Conservation (phyloP, 35 echinoderm and acorn worm genomes). For the Ptychodera flava region DNA sequence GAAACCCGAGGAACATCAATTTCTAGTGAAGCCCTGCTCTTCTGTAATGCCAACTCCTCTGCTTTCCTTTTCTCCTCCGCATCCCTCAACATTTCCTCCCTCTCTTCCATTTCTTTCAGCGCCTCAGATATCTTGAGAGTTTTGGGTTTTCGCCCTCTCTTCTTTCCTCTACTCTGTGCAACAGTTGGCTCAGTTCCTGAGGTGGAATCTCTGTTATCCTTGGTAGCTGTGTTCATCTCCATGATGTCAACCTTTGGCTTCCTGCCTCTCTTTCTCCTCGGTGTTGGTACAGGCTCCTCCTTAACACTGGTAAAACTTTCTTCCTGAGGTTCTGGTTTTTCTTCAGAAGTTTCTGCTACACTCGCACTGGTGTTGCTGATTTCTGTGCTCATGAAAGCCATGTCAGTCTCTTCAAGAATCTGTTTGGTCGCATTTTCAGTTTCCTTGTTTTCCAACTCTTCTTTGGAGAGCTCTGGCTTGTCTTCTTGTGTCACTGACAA, state of each 20-base stretch:
- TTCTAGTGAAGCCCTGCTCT: background rate
- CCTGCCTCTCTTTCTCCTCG: slow-evolving; percentile 6
- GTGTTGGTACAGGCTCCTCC: background rate
- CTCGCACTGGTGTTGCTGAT: no score
- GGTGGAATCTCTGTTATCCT: background rate
- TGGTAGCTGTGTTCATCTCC: slow-evolving; percentile 8
- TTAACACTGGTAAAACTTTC: no score
- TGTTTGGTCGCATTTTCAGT: no score
- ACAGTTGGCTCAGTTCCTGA: no score
- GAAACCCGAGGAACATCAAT: background rate
- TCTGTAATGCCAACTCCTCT: background rate
- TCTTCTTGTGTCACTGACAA: no score
- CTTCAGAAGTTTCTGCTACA: no score
- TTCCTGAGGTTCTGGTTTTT: no score
- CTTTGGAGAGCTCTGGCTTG: no score
- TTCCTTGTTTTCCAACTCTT: no score
- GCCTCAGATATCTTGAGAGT: slow-evolving; percentile 9
- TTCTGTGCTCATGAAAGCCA: no score
- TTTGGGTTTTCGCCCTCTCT: background rate
- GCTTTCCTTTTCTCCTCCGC: slow-evolving; percentile 12
- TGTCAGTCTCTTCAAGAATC: no score
- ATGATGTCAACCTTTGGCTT: background rate
- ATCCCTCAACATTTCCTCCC: background rate
- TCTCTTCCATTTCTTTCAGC: background rate
- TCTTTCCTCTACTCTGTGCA: slow-evolving; percentile 2